phyloP scores from a whole-genome alignment of 2,113 vertebrate species.

The Delphinapterus leucas region DNA sequence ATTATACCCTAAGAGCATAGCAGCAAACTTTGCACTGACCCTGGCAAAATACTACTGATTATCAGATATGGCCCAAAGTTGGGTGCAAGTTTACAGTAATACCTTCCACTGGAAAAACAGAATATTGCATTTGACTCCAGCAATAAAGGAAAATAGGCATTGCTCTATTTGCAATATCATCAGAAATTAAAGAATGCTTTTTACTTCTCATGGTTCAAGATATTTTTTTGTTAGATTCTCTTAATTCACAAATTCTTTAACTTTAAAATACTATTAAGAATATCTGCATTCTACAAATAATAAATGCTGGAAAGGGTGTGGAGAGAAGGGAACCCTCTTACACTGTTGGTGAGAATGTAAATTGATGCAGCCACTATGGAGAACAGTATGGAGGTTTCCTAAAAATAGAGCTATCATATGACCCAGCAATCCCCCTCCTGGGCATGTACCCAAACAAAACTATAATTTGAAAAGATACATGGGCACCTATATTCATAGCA shows the following conservation, averaged over 20 bases:
- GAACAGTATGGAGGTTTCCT: background rate
- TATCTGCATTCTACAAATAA: background rate
- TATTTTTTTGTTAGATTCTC: background rate
- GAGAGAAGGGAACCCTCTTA: background rate
- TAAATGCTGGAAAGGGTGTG: background rate
- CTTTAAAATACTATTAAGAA: background rate
- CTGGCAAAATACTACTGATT: background rate
- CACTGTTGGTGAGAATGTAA: background rate
- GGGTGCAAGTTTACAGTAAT: background rate
- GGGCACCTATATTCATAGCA: background rate
- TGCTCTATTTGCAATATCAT: background rate
- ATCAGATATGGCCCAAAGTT: background rate
- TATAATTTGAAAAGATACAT: background rate
- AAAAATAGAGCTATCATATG: background rate
- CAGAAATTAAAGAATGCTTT: background rate
- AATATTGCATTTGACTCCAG: background rate
- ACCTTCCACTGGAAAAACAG: background rate
- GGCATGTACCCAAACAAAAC: background rate
- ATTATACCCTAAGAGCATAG: background rate
- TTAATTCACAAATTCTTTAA: background rate
- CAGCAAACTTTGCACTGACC: background rate
- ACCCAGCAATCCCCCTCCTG: background rate
- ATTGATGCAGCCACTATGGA: background rate
- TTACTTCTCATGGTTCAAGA: background rate
- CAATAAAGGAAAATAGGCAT: background rate